A percentile compares a stretch with the other conserved stretches of the same genome.
These are phyloP conservation scores for Dioctria rufipes DNA, from an alignment of 2,888 invertebrate species.

Conservation along the genomic window DNA sequence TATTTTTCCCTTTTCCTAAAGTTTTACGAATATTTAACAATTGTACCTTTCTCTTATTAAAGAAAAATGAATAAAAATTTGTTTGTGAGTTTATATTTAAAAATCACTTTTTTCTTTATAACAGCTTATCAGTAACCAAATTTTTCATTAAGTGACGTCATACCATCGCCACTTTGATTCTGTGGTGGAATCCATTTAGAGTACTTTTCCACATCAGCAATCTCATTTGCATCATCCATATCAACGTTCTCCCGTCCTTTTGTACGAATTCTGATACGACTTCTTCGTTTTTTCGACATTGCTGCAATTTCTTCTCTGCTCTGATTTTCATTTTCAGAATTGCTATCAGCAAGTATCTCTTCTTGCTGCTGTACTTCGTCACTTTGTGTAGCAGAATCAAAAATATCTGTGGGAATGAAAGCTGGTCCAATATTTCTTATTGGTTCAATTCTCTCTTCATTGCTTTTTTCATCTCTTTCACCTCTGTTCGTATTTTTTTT, in stretches of 20 bases:
- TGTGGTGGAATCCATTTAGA: conserved; percentile 85
- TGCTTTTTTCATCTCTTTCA: not conserved
- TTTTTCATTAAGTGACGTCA: conserved; percentile 83
- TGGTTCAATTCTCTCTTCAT: not conserved
- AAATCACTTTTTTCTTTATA: too few relatives aligned
- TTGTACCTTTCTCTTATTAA: too few relatives aligned
- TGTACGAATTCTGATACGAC: conserved; percentile 61
- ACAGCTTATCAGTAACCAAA: conserved; percentile 77
- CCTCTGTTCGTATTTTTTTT: too few relatives aligned
- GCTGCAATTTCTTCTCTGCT: not conserved
- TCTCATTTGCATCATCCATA: conserved; percentile 70
- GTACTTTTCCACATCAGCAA: conserved; percentile 76
- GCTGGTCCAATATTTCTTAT: conserved; percentile 60
- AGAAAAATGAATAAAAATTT: too few relatives aligned
- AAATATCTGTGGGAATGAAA: conserved; percentile 63
- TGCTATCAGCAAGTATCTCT: too few relatives aligned
- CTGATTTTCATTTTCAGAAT: conserved; percentile 12
- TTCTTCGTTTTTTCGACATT: conserved; percentile 23
- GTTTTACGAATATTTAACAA: too few relatives aligned
- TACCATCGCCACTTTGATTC: conserved; percentile 84
- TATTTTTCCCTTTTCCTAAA: too few relatives aligned
- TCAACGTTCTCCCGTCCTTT: conserved; percentile 68
- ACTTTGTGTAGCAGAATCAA: not conserved
- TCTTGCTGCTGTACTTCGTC: not conserved
- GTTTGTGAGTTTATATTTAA: too few relatives aligned